These are phyloP conservation scores for Pantala flavescens DNA, from an alignment of 1,140 invertebrate species.

Conservation along the genomic window DNA sequence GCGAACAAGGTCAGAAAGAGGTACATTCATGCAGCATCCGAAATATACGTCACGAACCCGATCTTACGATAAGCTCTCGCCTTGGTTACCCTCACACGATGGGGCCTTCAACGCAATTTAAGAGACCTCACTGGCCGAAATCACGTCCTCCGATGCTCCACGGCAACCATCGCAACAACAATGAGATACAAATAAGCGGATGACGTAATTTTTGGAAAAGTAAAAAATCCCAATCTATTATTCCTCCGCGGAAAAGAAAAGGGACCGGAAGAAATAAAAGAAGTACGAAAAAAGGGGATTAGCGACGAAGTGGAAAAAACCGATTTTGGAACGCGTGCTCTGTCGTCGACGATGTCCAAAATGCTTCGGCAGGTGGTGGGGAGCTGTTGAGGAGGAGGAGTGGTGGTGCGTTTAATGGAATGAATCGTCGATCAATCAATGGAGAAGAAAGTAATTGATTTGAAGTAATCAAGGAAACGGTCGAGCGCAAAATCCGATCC, in stretches of 20 bases:
- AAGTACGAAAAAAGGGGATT: background rate
- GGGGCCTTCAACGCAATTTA: too few relatives aligned
- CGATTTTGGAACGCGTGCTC: too few relatives aligned
- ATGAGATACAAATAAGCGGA: background rate
- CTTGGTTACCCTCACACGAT: too few relatives aligned
- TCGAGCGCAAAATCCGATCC: background rate
- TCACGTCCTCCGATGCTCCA: too few relatives aligned
- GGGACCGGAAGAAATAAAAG: background rate
- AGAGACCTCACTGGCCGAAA: too few relatives aligned
- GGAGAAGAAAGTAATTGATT: background rate
- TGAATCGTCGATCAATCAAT: constrained; percentile 2
- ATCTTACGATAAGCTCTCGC: too few relatives aligned
- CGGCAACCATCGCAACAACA: background rate
- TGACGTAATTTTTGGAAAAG: background rate
- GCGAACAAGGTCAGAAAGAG: too few relatives aligned
- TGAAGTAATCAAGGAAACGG: constrained; percentile 1
- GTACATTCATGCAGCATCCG: too few relatives aligned
- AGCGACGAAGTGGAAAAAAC: too few relatives aligned
- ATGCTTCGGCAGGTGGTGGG: background rate
- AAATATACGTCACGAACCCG: too few relatives aligned
- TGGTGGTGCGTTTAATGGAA: background rate
- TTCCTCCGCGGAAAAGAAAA: background rate
- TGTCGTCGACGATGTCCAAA: too few relatives aligned
- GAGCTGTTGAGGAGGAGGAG: background rate
- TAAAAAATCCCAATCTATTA: background rate